These are phyloP conservation scores for Chrysodeixis includens DNA, from an alignment of 2,888 invertebrate species.

Conservation along the genomic window DNA sequence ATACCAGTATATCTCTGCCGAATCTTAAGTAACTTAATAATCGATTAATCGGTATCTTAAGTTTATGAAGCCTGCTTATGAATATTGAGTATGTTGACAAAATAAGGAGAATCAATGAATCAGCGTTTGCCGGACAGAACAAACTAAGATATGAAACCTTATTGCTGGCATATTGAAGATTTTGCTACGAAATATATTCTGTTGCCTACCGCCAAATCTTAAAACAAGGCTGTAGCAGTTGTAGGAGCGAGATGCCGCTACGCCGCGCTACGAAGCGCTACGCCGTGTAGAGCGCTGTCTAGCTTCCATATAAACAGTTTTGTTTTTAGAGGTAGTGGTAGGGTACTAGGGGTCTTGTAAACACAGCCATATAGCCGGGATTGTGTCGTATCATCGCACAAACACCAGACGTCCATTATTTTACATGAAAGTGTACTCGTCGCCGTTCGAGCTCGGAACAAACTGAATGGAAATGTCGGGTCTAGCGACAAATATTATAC, in stretches of 20 bases:
- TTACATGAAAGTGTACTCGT: not conserved
- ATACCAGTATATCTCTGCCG: not conserved
- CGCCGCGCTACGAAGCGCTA: too few species aligned
- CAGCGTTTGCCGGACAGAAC: not conserved
- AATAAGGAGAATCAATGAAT: not conserved
- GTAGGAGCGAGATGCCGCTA: too few species aligned
- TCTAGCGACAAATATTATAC: not conserved
- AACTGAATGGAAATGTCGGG: not conserved
- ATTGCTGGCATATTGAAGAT: not conserved
- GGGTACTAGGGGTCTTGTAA: not conserved
- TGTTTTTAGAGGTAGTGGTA: not conserved
- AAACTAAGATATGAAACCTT: not conserved
- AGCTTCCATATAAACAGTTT: too few species aligned
- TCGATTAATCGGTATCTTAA: not conserved
- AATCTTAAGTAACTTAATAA: not conserved
- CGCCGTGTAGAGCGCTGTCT: too few species aligned
- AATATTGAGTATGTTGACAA: not conserved
- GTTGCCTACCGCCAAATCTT: too few species aligned
- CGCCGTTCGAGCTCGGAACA: not conserved
- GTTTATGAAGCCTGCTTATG: not conserved
- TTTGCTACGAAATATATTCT: not conserved
- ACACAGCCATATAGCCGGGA: not conserved
- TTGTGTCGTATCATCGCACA: slow-evolving; percentile 5
- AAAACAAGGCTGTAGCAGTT: too few species aligned
- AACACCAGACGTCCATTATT: slow-evolving; percentile 2